Conservation (phyloP, 2,113 vertebrate genomes). For the Xyliphius kryptos region DNA sequence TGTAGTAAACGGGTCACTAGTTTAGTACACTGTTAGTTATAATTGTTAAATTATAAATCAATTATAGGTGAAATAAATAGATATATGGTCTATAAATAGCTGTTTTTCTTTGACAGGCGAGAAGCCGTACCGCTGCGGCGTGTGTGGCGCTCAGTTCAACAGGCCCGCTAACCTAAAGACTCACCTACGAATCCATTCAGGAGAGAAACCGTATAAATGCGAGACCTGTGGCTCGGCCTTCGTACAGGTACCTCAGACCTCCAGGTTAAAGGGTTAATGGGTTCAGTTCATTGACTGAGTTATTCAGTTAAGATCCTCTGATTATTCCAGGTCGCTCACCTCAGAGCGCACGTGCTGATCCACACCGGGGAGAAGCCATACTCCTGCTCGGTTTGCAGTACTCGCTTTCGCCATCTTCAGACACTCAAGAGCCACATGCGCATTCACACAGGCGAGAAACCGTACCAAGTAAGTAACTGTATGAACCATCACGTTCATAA, state of each 20-base stretch:
- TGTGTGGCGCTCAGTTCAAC: conserved; percentile 96
- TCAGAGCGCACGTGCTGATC: conserved; percentile 90
- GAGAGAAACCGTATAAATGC: conserved; percentile 97
- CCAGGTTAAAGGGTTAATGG: too few relatives aligned
- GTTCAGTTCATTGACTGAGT: not conserved
- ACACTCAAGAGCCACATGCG: conserved; percentile 95
- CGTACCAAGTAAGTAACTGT: conserved; percentile 81
- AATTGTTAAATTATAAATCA: too few relatives aligned
- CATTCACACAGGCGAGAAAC: conserved; percentile 96
- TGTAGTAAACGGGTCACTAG: too few relatives aligned
- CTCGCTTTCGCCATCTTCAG: conserved; percentile 91
- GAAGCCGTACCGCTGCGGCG: conserved; percentile 91
- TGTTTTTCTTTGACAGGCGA: conserved; percentile 65
- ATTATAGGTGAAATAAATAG: too few relatives aligned
- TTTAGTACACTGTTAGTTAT: too few relatives aligned
- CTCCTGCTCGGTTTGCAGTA: conserved; percentile 91
- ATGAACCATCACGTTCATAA: not conserved
- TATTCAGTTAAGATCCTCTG: not conserved
- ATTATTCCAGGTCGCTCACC: conserved; percentile 82
- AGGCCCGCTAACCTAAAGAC: conserved; percentile 96
- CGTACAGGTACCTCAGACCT: conserved; percentile 66
- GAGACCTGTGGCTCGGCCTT: conserved; percentile 86
- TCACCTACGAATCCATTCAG: conserved; percentile 93
- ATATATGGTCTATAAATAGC: not conserved
- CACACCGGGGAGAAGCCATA: conserved; percentile 97